A percentile compares a stretch with the other conserved stretches of the same genome.
Conservation (phyloP, 1,140 invertebrate genomes). For the Ips nitidus region DNA sequence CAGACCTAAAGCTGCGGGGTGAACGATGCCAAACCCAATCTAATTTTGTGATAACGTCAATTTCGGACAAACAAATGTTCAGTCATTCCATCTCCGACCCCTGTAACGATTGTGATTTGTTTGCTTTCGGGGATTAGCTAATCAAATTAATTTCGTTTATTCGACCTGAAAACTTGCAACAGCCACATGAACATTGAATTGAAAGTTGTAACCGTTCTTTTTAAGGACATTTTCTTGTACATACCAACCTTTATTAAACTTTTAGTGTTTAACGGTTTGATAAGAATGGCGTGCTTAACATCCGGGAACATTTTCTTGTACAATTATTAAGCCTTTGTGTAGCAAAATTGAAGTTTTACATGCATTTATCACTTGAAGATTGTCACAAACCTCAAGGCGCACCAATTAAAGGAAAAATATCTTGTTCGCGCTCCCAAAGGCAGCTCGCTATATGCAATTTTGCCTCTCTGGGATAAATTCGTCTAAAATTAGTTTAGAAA, state of each 20-base stretch:
- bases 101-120: constrained; percentile 28
- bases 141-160: constrained; percentile 29
- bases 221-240: too few species aligned
- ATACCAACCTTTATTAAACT: too few species aligned
- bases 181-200: background rate
- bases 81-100: constrained; percentile 26
- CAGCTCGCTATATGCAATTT: constrained; percentile 2
- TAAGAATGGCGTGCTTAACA: too few species aligned
- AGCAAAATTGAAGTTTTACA: too few species aligned
- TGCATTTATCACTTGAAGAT: too few species aligned
- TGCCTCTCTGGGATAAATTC: constrained; percentile 5
- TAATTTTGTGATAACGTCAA: constrained; percentile 29
- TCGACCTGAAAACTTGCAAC: constrained; percentile 18
- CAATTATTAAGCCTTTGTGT: too few species aligned
- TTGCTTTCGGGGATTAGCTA: constrained; percentile 24
- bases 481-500: constrained; percentile 18
- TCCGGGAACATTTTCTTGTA: too few species aligned
- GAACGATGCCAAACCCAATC: constrained; percentile 24
- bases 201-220: too few species aligned
- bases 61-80: constrained; percentile 25
- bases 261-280: too few species aligned
- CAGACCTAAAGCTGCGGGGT: constrained; percentile 1
- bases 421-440: background rate
- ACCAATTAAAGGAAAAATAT: constrained; percentile 2
- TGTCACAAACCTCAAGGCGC: background rate